Evolutionary conservation across 1,140 invertebrate species (phyloP), one percentile per base, ranked within the genome.

Genomic region (Zaprionus ornatus): DNA sequence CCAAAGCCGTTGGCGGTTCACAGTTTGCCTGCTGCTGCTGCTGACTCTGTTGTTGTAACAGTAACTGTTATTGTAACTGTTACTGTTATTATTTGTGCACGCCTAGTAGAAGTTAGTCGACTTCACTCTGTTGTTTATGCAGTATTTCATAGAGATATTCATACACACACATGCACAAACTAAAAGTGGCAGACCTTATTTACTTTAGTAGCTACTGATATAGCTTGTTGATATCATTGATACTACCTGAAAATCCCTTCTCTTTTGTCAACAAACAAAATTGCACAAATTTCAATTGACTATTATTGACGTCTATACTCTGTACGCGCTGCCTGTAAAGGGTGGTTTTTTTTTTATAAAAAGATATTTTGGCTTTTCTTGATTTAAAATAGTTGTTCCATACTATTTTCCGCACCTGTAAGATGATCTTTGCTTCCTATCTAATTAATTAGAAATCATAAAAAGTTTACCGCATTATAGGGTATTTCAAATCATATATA

Each of bases 41-140:
- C n/a, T 42, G n/a, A 7, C n/a, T 45, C 40, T 45, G 40, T 77
- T 81, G 65, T 63, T 70, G 65, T 81, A 67, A 66, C 76, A 69
- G 74, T 74, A 59, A 78, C 37, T 78, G 61, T 77, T 81, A 69
- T 63, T 70, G 65, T 81, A 62, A 66, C 76, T 74, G 74, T 74
- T 66, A 78, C 37, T 74, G 61, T 73, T 81, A 77, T 77, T 81
- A 82, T 68, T 81, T 48, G 57, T 52, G 59, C 27, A 78, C 32
- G 74, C 67, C 25, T 61, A 48, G 61, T 17, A 7, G 7, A 45
- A 45, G n/a, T 17, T 45, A 3, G 40, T 35, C 55, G 23, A 32
- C 25, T 57, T 35, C 29, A 12, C 23, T 21, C 4, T 5, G 45
- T 21, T 50, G 45, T 50, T 19, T 50, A 40, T 48, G 45, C 19